Evolutionary conservation across 2,113 vertebrate species (phyloP).

Genomic region (Hippoglossus stenolepis): DNA sequence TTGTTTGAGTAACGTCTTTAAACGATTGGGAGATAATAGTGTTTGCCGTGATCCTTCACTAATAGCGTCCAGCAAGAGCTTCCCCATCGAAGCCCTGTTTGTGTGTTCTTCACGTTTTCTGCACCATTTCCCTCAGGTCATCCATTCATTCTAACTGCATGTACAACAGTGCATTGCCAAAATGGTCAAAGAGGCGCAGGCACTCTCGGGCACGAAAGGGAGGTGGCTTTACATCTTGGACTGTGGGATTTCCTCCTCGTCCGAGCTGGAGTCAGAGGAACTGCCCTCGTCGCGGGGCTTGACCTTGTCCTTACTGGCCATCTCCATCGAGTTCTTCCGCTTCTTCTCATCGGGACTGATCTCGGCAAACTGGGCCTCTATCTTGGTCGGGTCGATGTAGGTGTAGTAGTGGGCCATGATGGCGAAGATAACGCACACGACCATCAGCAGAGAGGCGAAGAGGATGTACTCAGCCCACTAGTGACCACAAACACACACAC

Average conservation of each 20-base stretch:
- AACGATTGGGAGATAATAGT: conserved; percentile 3
- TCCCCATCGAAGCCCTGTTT: not conserved
- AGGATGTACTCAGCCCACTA: conserved; percentile 97
- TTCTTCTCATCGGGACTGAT: conserved; percentile 53
- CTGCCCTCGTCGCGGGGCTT: conserved; percentile 23
- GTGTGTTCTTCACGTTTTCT: conserved; percentile 7
- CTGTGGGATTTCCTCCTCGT: not conserved
- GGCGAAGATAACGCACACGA: conserved; percentile 89
- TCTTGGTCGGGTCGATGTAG: conserved; percentile 87
- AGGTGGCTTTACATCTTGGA: conserved; percentile 60
- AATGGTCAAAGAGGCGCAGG: not conserved
- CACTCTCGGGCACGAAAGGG: not conserved
- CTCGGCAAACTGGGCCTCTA: conserved; percentile 85
- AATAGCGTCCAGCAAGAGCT: conserved; percentile 32
- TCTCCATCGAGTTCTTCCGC: conserved; percentile 55
- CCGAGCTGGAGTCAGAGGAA: too few species aligned
- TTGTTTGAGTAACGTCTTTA: too few species aligned
- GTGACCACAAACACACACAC: conserved; percentile 19
- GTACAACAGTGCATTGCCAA: not conserved
- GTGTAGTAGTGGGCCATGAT: conserved; percentile 93
- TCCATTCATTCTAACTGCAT: not conserved
- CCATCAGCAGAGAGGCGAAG: conserved; percentile 89
- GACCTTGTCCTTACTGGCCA: conserved; percentile 33
- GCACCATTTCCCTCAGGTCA: not conserved
- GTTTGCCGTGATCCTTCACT: conserved; percentile 6